Evolutionary conservation across 2,888 invertebrate species (phyloP), one percentile per base, ranked within the genome.

Genomic region (Autographa gamma): DNA sequence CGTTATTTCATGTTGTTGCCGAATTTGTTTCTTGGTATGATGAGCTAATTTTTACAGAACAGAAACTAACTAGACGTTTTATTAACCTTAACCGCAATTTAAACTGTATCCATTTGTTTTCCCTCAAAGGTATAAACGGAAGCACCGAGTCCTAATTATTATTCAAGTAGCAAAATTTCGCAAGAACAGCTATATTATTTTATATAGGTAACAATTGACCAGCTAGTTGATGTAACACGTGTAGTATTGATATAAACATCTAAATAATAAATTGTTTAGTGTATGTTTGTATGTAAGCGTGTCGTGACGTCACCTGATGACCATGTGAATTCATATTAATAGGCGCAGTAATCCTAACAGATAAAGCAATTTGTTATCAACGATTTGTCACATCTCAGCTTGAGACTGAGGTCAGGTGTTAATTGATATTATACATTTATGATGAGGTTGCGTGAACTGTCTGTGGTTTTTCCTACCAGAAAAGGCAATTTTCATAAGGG

Each of bases 291-390:
- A n/a, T 16, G 16, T 6, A 43, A 43, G 43, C 43, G 48, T 48
- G 48, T 48, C n/a, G n/a, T 48, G n/a, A 48, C 8, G 16, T 48
- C n/a, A 48, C n/a, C 14, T 19, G 54, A 13, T 56, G 54, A 25
- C 54, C 54, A 56, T 56, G 54, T 56, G 13, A 56, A 56, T 25
- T 25, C 54, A 56, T 56, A 54, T 19, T 56, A 25, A 56, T 56
- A 56, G 25, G 4, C 19, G 25, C 3, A 56, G 13, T 25, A 56
- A 56, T 56, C 54, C 54, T 13, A 56, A 9, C 19, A 56, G 54
- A 56, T 56, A 56, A 56, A 25, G n/a, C 25, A 19, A 13, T 25
- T 11, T 56, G 54, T 56, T 56, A 56, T 56, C 54, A 25, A 25
- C 19, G 19, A 25, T 56, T 19, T 56, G 54, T 9, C 13, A 56